Evolutionary conservation across 2,797 vertebrate genomes (phyloP), one percentile per base, ranked within the genome.

Genomic region (Lepus townsendii): DNA sequence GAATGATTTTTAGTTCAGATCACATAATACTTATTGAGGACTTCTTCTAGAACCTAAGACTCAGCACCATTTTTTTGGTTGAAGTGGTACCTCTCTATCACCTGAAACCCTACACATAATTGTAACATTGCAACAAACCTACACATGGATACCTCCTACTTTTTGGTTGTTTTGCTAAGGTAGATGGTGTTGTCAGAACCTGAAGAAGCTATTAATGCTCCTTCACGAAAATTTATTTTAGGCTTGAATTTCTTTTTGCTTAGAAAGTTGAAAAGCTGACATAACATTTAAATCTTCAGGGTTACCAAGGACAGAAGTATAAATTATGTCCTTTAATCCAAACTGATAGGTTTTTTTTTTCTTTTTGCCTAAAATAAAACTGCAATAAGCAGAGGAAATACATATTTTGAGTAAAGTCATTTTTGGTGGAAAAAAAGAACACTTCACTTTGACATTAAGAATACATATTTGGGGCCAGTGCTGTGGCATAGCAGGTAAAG

Each of bases 391-490:
- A 83, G 72, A 83, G 20, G 32, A 92, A 94, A 57, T 72, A 90
- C 54, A 90, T 85, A 88, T 88, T 86, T 86, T 83, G 50, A 90
- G 42, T 63, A 80, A 8, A 88, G 26, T 90, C 32, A 63, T 87
- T 89, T 92, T 26, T 72, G 87, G 13, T 50, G 7, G 30, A n/a
- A 90, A 96, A 94, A 93, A 79, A 85, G 75, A 90, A 96, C 91
- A 94, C 87, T 96, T 97, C 91, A 96, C 88, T 94, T 97, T 97
- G 96, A 97, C 89, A 96, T 96, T 86, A 63, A 86, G 88, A 93
- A 96, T 1, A 52, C 2, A 66, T 47, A 47, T 47, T 47, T 47
- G 42, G 42, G 42, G 42, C 42, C 42, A 8, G 42, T 47, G 42
- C 42, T 47, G 42, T 47, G 9, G 42, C 42, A 47, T 9, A 47